Base-by-base conservation (phyloP, 1,140 invertebrate genomes). In the Dinoponera quadriceps region DNA sequence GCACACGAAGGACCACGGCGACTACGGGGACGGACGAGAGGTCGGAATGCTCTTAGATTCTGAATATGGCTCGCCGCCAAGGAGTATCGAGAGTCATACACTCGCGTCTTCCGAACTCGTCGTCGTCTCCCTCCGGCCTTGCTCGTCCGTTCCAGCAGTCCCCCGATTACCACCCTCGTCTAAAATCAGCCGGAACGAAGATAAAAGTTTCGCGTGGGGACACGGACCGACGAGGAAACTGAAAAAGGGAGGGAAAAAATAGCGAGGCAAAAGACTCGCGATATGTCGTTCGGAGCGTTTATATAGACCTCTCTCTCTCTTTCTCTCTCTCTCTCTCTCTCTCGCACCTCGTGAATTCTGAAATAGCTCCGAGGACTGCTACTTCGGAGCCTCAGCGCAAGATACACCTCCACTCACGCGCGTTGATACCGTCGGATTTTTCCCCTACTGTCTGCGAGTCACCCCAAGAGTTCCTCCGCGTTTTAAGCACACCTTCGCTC, bases 31-130 rank as follows among this genome's bases (percentile, higher is more conserved):
- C 11, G 60, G 22, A n/a, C n/a, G n/a, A n/a, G 16, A 20, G 72
- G 48, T 7, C 63, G 60, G 78, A 69, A 62, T 48, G 51, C 20
- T 51, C 68, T 83, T 87, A 77, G 78, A 82, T 88, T 87, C 69
- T 65, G 22, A 33, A 38, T n/a, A 73, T 90, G 88, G 88, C 88
- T 68, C 29, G 22, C n/a, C 84, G 88, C 86, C 88, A 90, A 90
- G 60, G 78, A 22, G 59, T 49, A 62, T 81, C 71, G 49, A 51
- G 54, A 83, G 80, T 77, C 71, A 86, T 86, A 86, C 75, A 80
- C 29, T 14, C 72, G 22, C 71, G 71, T 54, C 20, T 60, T 38
- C 27, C 22, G 51, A 60, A 54, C 48, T 51, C 48, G 54, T 71
- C 48, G 16, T 51, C 22, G n/a, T 66, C 27, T 25, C 20, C 5